Evolutionary conservation across 92 coral and sea anemone genomes (phyloP), one percentile per base, ranked within the genome.

Genomic region (Paragorgia papillata): DNA sequence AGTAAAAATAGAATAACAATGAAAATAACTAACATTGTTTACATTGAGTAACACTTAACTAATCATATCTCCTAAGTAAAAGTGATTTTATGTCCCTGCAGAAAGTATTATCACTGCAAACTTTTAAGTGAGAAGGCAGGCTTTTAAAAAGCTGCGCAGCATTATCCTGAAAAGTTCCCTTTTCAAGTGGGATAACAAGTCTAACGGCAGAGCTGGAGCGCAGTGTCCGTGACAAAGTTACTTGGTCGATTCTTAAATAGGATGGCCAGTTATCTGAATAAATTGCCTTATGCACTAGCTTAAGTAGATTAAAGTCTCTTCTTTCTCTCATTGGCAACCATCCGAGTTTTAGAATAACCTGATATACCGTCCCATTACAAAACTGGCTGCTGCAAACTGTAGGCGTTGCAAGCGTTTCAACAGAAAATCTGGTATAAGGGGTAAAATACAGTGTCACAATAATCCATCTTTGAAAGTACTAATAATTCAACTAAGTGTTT

Each of bases 321-420:
- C 75, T 58, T 43, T 83, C 87, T 44, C 28, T 59, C 33, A 83
- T 28, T 1, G 83, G 83, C 10, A 78, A 37, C 88, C 88, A 84
- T 6, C 73, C 82, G 3, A 75, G 56, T 55, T 73, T 55, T 51
- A 30, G 22, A 18, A 46, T 18, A 75, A 35, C 43, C n/a, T n/a
- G n/a, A n/a, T n/a, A n/a, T n/a, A n/a, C n/a, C n/a, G n/a, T n/a
- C n/a, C n/a, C n/a, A n/a, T n/a, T n/a, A n/a, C n/a, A n/a, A n/a
- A n/a, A n/a, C n/a, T n/a, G n/a, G n/a, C n/a, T n/a, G n/a, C n/a
- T n/a, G n/a, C n/a, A n/a, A n/a, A n/a, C n/a, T n/a, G n/a, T n/a
- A n/a, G n/a, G n/a, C n/a, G n/a, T n/a, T 37, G 43, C 43, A 37
- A 37, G 43, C 43, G 43, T 37, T 37, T 37, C 10, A 10, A 4